phyloP scores from a whole-genome alignment of 2,888 invertebrate genomes.

The Chrysolina oricalcia region DNA sequence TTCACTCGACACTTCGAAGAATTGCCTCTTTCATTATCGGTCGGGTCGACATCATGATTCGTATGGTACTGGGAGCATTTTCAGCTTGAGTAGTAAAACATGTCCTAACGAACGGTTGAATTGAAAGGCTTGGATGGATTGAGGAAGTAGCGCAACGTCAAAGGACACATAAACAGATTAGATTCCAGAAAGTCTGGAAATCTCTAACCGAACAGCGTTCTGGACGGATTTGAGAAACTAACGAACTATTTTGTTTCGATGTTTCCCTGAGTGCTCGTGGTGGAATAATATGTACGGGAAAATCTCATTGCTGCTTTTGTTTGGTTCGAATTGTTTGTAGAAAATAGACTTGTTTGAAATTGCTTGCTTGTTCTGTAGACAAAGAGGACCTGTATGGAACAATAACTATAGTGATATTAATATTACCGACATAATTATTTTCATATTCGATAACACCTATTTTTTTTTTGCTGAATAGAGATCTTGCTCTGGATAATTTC shows the following conservation, averaged over 20 bases:
- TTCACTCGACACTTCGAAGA: background rate
- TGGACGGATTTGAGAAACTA: background rate
- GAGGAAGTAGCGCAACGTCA: background rate
- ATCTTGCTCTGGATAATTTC: too few species aligned
- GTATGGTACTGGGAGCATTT: constrained; percentile 44
- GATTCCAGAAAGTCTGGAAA: background rate
- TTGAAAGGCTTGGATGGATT: constrained; percentile 54
- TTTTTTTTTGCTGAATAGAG: too few species aligned
- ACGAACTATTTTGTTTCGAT: background rate
- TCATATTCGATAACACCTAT: too few species aligned
- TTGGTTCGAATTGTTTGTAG: background rate
- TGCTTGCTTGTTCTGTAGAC: too few species aligned
- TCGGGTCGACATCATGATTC: background rate
- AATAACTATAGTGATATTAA: too few species aligned
- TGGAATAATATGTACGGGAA: background rate
- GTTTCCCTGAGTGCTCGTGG: background rate
- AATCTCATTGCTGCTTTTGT: background rate
- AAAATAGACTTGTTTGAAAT: too few species aligned
- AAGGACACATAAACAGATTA: constrained; percentile 9
- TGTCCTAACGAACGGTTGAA: constrained; percentile 59
- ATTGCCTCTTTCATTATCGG: background rate
- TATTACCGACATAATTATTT: too few species aligned
- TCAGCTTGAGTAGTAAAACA: constrained; percentile 61
- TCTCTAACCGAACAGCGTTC: background rate
- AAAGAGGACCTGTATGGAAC: too few species aligned